These are phyloP conservation scores for Tiaroga cobitis DNA, from an alignment of 2,797 vertebrate genomes.

Conservation along the genomic window DNA sequence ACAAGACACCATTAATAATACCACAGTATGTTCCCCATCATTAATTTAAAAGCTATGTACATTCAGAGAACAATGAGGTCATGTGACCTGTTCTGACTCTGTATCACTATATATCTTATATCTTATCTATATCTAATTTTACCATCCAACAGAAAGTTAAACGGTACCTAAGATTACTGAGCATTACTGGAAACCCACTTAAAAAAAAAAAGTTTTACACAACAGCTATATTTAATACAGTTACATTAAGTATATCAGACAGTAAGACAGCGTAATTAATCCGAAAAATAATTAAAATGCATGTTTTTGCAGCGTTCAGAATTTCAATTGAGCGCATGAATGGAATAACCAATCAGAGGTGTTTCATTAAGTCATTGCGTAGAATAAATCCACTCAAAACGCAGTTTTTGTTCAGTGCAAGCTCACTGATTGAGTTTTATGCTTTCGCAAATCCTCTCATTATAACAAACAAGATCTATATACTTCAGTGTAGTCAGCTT, in stretches of 20 bases:
- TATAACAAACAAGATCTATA: too few relatives aligned
- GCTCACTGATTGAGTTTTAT: neutral
- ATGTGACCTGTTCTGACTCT: neutral
- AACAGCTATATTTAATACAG: neutral
- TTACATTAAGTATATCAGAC: neutral
- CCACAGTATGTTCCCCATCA: constrained; percentile 20
- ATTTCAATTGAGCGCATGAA: neutral
- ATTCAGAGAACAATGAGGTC: neutral
- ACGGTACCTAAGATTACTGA: neutral
- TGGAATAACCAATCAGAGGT: neutral
- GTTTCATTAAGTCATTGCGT: neutral
- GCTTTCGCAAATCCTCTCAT: neutral
- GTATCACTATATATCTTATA: neutral
- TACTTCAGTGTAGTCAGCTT: neutral
- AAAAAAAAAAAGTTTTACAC: neutral
- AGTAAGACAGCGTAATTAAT: neutral
- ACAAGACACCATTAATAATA: constrained; percentile 38
- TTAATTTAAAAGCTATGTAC: constrained; percentile 23
- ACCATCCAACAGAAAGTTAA: neutral
- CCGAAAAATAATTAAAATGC: neutral
- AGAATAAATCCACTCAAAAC: neutral
- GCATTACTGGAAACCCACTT: neutral
- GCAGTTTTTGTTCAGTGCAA: neutral
- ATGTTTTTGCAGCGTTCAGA: neutral
- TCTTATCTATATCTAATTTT: neutral